Evolutionary conservation across 2,888 invertebrate species (phyloP).

Genomic region (Toxonevra muliebris): DNA sequence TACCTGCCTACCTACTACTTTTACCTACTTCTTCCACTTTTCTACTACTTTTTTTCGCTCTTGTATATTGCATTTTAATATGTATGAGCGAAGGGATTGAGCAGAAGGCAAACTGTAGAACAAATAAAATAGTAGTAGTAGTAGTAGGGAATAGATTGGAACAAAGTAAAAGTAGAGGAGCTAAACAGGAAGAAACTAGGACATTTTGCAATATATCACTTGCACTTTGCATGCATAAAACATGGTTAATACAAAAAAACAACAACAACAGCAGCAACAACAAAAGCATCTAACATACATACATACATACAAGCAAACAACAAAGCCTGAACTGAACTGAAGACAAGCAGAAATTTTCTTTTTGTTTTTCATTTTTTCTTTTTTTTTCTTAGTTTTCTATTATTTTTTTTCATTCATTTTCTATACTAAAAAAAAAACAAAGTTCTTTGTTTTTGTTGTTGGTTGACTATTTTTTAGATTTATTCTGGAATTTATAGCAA

Average conservation of each 20-base stretch:
- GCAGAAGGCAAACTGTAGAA: too few species aligned
- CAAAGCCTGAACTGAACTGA: neutral
- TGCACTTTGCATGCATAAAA: constrained; percentile 33
- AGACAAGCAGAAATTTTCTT: constrained; percentile 1
- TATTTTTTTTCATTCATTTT: too few species aligned
- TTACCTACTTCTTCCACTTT: too few species aligned
- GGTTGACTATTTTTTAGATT: neutral
- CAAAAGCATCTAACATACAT: neutral
- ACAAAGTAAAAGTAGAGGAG: neutral
- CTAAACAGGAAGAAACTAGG: constrained; percentile 27
- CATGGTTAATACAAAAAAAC: constrained; percentile 14
- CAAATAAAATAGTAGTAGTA: neutral
- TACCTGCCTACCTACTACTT: too few species aligned
- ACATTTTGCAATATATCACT: constrained; percentile 35
- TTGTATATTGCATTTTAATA: too few species aligned
- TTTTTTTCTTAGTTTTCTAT: too few species aligned
- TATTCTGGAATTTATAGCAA: constrained; percentile 12
- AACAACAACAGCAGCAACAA: neutral
- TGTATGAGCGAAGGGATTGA: too few species aligned
- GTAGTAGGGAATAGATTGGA: neutral
- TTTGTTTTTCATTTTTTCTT: too few species aligned
- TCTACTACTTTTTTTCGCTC: too few species aligned
- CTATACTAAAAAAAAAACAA: neutral
- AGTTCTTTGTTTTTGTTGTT: constrained; percentile 6
- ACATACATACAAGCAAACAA: neutral